phyloP scores from a whole-genome alignment of 2,797 vertebrate genomes.

The Xiphorhynchus erythropygius region DNA sequence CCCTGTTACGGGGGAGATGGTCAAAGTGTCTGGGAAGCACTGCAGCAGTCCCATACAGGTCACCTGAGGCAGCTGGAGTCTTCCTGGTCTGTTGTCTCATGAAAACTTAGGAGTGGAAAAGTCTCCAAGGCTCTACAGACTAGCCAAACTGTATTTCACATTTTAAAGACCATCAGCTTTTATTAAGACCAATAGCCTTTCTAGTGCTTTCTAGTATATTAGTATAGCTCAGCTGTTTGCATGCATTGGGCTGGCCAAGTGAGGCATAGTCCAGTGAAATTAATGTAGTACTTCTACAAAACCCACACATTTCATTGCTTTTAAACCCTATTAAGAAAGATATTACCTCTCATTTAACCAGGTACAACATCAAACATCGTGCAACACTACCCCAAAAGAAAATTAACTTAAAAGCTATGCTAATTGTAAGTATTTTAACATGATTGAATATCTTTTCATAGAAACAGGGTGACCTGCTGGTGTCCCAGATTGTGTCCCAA shows the following conservation, averaged over 20 bases:
- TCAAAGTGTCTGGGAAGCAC: fast-evolving
- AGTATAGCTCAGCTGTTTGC: neutral
- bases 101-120: neutral
- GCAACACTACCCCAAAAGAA: neutral
- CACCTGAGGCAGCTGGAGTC: neutral
- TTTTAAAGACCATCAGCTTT: neutral
- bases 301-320: neutral
- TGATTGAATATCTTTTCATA: neutral
- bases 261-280: neutral
- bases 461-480: neutral
- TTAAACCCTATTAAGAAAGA: neutral
- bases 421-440: neutral
- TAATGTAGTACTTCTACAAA: neutral
- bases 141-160: neutral
- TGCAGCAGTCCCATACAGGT: neutral
- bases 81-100: neutral
- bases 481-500: neutral
- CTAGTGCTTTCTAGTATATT: neutral
- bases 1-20: neutral
- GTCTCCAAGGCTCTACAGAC: neutral
- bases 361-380: neutral
- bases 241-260: neutral
- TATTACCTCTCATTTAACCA: neutral
- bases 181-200: neutral
- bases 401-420: neutral